Conservation (phyloP, 2,113 vertebrate species). For the Erinaceus europaeus region DNA sequence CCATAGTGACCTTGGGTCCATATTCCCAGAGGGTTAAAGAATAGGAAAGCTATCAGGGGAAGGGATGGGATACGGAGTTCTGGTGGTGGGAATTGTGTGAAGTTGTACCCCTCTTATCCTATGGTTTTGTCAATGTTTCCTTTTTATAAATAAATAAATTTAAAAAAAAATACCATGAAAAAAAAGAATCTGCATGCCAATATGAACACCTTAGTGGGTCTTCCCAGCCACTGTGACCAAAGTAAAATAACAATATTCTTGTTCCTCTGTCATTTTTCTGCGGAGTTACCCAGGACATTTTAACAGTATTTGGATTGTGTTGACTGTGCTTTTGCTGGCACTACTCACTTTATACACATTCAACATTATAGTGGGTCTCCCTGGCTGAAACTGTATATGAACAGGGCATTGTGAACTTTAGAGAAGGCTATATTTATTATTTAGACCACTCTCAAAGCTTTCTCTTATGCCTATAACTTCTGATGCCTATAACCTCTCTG, state of each 20-base stretch:
- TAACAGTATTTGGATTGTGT: background rate
- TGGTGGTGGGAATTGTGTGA: no score
- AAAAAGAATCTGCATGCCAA: rapidly evolving
- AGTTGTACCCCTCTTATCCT: no score
- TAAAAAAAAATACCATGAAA: no score
- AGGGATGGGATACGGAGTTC: no score
- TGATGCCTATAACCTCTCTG: background rate
- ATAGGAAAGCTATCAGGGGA: no score
- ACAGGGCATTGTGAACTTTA: background rate
- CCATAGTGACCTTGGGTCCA: no score
- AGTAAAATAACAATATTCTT: background rate
- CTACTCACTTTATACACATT: background rate
- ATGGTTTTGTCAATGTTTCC: no score
- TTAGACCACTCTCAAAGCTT: background rate
- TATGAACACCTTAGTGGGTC: background rate
- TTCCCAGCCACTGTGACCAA: background rate
- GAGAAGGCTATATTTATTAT: background rate
- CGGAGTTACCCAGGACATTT: background rate
- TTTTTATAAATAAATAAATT: no score
- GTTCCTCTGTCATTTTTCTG: background rate
- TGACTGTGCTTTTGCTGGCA: background rate
- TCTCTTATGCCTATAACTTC: background rate
- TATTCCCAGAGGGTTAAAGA: no score
- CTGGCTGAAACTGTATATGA: background rate
- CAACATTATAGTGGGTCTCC: no score